Conservation (phyloP, 2,113 vertebrate species). For the Holacanthus passer region DNA sequence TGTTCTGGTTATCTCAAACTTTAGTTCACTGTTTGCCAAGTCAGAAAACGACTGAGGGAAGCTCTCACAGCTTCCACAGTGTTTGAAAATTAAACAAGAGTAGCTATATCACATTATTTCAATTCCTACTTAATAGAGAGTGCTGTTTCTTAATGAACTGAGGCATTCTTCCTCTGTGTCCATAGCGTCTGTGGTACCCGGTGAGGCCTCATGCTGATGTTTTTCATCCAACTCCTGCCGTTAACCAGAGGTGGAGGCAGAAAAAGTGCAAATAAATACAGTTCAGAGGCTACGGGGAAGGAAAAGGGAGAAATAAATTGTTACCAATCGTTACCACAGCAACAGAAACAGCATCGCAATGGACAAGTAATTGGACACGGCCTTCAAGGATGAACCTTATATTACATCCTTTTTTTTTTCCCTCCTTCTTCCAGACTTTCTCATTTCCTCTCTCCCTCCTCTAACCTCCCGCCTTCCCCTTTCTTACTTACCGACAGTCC, state of each 20-base stretch:
- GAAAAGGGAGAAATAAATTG: conserved; percentile 20
- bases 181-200: neutral
- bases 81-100: neutral
- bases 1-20: conserved; percentile 25
- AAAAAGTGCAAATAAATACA: conserved; percentile 55
- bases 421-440: conserved; percentile 35
- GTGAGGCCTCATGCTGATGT: conserved; percentile 1
- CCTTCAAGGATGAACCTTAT: conserved; percentile 62
- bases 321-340: conserved; percentile 45
- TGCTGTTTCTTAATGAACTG: neutral
- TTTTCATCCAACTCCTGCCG: conserved; percentile 42
- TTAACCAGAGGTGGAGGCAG: conserved; percentile 15
- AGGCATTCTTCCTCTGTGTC: conserved; percentile 1
- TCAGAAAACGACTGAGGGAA: neutral
- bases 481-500: conserved; percentile 3
- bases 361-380: conserved; percentile 45
- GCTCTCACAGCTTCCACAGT: conserved; percentile 4
- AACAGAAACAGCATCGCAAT: conserved; percentile 50
- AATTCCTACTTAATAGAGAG: conserved; percentile 16
- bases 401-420: conserved; percentile 33
- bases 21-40: neutral
- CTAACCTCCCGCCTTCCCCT: conserved; percentile 19
- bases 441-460: conserved; percentile 33
- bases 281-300: conserved; percentile 35
- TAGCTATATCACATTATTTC: conserved; percentile 10